Base-by-base conservation (phyloP, 1,140 invertebrate species). In the Euura saliciscinereae region DNA sequence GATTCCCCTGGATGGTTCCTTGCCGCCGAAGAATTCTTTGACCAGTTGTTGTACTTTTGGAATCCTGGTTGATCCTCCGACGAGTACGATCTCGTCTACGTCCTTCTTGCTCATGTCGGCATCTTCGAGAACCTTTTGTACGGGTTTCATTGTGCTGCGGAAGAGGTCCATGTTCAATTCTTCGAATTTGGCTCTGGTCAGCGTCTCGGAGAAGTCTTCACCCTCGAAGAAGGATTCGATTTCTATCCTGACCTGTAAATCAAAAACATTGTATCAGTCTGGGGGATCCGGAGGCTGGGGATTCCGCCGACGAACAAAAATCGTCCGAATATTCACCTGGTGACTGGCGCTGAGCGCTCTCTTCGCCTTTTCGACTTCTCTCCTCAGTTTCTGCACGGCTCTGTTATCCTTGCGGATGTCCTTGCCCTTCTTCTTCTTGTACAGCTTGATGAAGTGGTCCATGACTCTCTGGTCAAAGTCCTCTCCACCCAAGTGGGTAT, bases 141-240 rank as follows among this genome's bases (percentile, higher is more conserved):
- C 98, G 7, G 98, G 98, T 86, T 99, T 99, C 89, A 99, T 91
- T 3, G 99, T 99, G 43, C 96, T 97, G 80, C 96, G 92, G 95
- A 99, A 99, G 46, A 99, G 90, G 86, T 99, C 98, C 95, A 99
- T 98, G 91, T 99, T 99, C 82, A 99, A 89, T 87, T 99, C 99
- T 86, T 99, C 99, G 85, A 99, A 99, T 89, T 99, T 99, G 80
- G 99, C 98, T 82, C 99, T 91, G 72, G 99, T 99, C 65, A 99
- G 89, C 8, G 97, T 98, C 89, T 99, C 98, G n/a, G 96, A 98
- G 92, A 99, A 99, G 83, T 99, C 98, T 82, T 99, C 97, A 79
- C 98, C 98, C 83, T 99, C 98, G 81, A 96, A 99, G 91, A 99
- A 96, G 11, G 97, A 98, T 90, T 99, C 99, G 84, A 99, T 99